These are phyloP conservation scores for Perca fluviatilis DNA, from an alignment of 2,113 vertebrate species.

Conservation along the genomic window DNA sequence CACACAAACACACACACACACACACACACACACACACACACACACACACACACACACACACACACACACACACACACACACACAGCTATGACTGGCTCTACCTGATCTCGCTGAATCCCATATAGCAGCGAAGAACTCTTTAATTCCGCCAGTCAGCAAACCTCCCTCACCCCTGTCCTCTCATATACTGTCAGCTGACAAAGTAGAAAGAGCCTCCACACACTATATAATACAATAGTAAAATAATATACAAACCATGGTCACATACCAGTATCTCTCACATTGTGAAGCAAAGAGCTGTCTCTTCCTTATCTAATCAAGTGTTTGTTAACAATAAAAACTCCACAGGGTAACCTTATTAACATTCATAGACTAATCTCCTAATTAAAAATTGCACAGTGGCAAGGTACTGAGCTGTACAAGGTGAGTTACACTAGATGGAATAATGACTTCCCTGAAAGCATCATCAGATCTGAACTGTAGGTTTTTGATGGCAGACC, in stretches of 20 bases:
- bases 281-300: constrained; percentile 8
- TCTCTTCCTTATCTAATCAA: constrained; percentile 6
- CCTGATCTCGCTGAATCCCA: constrained; percentile 71
- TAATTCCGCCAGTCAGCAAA: constrained; percentile 83
- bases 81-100: constrained; percentile 46
- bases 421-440: background rate
- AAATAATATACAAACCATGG: constrained; percentile 26
- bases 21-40: background rate
- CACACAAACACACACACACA: constrained; percentile 3
- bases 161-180: constrained; percentile 69
- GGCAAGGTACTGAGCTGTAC: no score
- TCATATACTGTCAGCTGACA: constrained; percentile 74
- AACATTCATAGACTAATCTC: background rate
- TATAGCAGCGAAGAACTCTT: constrained; percentile 72
- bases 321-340: constrained; percentile 27
- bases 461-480: constrained; percentile 4
- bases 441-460: background rate
- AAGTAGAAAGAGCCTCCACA: constrained; percentile 48
- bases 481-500: background rate
- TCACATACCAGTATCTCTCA: background rate
- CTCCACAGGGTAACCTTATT: constrained; percentile 28
- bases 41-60: constrained; percentile 24
- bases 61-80: constrained; percentile 31
- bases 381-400: background rate
- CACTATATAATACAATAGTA: constrained; percentile 23